These are phyloP conservation scores for Calycopis cecrops DNA, from an alignment of 1,140 invertebrate genomes.

Conservation along the genomic window DNA sequence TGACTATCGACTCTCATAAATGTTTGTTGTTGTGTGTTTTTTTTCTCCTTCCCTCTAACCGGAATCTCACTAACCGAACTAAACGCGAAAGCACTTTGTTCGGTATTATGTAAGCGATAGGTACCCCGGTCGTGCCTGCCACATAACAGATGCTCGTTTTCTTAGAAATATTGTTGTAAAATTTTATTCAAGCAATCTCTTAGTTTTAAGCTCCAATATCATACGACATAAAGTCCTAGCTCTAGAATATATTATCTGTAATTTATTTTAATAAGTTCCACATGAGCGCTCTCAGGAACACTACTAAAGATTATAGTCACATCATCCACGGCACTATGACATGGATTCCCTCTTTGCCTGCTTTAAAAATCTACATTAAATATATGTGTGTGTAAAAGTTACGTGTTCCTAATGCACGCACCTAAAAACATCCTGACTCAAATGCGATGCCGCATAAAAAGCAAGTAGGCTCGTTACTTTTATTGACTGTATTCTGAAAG, in stretches of 20 bases:
- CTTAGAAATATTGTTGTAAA: background rate
- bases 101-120: no score
- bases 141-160: no score
- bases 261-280: conserved; percentile 8
- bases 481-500: conserved; percentile 6
- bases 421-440: background rate
- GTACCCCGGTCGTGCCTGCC: no score
- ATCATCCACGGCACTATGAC: background rate
- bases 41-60: no score
- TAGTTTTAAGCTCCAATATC: background rate
- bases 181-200: background rate
- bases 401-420: background rate
- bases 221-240: background rate
- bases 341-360: background rate
- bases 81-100: no score
- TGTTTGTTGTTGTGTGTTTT: no score
- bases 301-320: conserved; percentile 1
- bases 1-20: no score
- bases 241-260: conserved; percentile 8
- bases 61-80: no score
- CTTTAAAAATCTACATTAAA: conserved; percentile 8
- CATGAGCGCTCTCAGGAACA: background rate
- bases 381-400: background rate
- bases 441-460: conserved; percentile 5
- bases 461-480: background rate